Conservation (phyloP, 1,140 invertebrate genomes). For the Lepidostoma basale region DNA sequence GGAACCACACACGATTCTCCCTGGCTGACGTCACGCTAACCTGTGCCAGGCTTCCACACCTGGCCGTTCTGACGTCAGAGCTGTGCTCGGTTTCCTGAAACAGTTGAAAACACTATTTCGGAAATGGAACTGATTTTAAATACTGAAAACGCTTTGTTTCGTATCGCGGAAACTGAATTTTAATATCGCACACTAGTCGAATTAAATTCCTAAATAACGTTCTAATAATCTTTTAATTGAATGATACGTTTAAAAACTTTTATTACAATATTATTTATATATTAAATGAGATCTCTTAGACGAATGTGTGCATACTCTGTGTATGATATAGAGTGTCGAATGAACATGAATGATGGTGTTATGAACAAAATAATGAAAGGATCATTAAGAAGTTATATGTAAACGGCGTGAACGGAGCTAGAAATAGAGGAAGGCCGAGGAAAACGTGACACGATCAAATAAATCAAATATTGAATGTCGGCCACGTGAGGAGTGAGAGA, state of each 20-base stretch:
- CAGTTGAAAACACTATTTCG: neutral
- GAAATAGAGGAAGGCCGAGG: no score
- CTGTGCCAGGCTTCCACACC: constrained; percentile 10
- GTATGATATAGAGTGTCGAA: no score
- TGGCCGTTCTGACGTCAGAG: neutral
- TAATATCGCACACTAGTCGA: neutral
- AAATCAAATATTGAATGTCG: no score
- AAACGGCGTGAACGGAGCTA: no score
- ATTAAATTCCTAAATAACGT: neutral
- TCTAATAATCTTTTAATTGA: neutral
- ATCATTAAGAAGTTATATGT: no score
- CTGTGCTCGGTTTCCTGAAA: neutral
- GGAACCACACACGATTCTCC: constrained; percentile 36
- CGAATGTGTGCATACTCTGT: no score
- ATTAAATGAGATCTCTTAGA: neutral
- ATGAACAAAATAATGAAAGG: no score
- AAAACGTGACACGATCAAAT: no score
- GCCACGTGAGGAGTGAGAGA: no score
- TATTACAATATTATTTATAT: neutral
- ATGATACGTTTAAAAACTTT: neutral
- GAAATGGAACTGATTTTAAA: no score
- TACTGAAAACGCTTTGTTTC: no score
- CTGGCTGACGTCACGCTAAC: constrained; percentile 32
- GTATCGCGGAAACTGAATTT: neutral
- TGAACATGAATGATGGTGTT: no score